Evolutionary conservation across 2,888 invertebrate genomes (phyloP), one percentile per base, ranked within the genome.

Genomic region (Unio pictorum): DNA sequence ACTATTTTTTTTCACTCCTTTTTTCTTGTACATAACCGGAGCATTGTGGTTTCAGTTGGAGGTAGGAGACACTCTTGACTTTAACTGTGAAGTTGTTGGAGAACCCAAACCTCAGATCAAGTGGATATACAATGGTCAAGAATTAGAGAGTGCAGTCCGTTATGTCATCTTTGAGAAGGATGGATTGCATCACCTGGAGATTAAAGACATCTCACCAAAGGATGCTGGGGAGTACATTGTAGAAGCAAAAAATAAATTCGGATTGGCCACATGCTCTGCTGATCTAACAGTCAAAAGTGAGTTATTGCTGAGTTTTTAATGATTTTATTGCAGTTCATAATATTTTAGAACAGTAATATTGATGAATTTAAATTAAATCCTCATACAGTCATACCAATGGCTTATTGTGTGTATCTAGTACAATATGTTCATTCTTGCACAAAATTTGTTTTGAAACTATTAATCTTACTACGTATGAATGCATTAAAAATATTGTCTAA

Each of bases 161-260:
- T 83, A 82, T 70, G 75, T 78, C 74, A 79, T 85, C 67, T 83
- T 78, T 66, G 84, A 84, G 61, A 73, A 83, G 87, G 72, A 85
- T 28, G 77, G 78, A 55, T 69, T 81, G 7, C 81, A 85, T 65
- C 82, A 86, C 66, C 80, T 88, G 23, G 84, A 85, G 67, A 80
- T 88, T 26, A 81, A 82, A 54, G 83, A 88, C 61, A 71, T 85
- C 82, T 26, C 87, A 82, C 92, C 93, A 0, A 92, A 93, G 79
- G 94, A 95, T 87, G 93, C 93, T 81, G 95, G 95, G 20, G 93
- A 94, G 66, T 95, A 95, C 86, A 93, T 94, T 2, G 94, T 94
- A 5, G 94, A 94, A 87, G 95, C 95, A 1, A 92, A 92, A 0
- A 95, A 95, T 87, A 86, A 90, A 23, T 91, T 92, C 54, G 95